phyloP scores from a whole-genome alignment of 64 coral and sea anemone species.

The Hydrozoanthus tunicans region DNA sequence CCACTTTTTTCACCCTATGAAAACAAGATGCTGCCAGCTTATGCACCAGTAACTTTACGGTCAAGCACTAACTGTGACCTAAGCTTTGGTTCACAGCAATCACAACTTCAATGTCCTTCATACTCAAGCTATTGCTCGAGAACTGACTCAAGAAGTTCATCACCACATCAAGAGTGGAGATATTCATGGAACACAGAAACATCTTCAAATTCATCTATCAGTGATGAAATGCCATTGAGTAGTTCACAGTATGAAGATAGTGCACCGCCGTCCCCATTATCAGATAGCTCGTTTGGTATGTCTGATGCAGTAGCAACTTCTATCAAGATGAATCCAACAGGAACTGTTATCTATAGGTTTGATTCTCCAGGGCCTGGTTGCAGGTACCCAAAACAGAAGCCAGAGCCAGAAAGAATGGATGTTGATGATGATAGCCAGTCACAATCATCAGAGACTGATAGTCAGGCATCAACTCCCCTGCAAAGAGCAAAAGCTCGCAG shows the following conservation, averaged over 20 bases:
- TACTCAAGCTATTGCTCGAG: conserved; percentile 53
- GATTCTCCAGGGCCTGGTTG: conserved; percentile 51
- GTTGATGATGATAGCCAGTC: conserved; percentile 74
- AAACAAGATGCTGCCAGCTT: conserved; percentile 62
- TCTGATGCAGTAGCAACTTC: conserved; percentile 44
- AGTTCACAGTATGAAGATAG: conserved; percentile 67
- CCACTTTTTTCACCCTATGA: conserved; percentile 83
- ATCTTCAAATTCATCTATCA: conserved; percentile 90
- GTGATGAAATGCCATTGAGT: conserved; percentile 84
- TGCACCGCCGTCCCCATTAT: conserved; percentile 80
- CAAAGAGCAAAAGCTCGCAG: conserved; percentile 55
- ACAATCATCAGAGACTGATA: conserved; percentile 67
- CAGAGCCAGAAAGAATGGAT: conserved; percentile 52
- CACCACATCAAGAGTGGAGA: conserved; percentile 70
- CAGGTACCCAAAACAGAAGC: conserved; percentile 46
- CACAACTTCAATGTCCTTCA: conserved; percentile 56
- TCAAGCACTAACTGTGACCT: conserved; percentile 29
- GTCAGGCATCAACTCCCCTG: conserved; percentile 23
- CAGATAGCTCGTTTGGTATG: conserved; percentile 66
- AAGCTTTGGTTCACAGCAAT: conserved; percentile 45
- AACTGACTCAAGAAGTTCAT: conserved; percentile 54
- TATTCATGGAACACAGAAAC: conserved; percentile 95
- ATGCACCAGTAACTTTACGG: conserved; percentile 72
- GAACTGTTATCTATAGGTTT: conserved; percentile 69
- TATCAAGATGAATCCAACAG: conserved; percentile 60